Percentiles rank a stretch among this genome's conserved stretches.
phyloP scores from a whole-genome alignment of 2,113 vertebrate species.

The Solenodon paradoxus region DNA sequence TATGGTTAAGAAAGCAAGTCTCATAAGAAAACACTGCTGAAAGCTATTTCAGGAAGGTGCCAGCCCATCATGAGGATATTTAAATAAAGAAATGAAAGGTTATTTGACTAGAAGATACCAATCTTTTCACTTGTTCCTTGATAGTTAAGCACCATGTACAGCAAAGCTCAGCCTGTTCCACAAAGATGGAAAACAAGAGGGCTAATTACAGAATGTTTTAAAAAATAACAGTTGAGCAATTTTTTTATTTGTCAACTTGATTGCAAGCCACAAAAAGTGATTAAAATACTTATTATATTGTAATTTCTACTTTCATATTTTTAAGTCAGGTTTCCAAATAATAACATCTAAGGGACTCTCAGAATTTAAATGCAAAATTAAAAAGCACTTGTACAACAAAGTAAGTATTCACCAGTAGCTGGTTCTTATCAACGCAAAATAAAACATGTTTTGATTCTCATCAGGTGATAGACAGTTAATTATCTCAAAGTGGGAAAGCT shows the following conservation, averaged over 20 bases:
- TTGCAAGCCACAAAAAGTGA: conserved; percentile 62
- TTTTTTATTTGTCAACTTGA: conserved; percentile 66
- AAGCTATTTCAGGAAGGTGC: neutral
- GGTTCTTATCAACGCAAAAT: neutral
- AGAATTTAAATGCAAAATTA: conserved; percentile 66
- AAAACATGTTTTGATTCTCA: neutral
- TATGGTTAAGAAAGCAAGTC: neutral
- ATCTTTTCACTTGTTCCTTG: neutral
- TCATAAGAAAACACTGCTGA: neutral
- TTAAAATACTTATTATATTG: conserved; percentile 61
- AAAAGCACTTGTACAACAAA: conserved; percentile 44
- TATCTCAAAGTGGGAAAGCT: neutral
- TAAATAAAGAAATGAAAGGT: conserved; percentile 1
- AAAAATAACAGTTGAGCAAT: conserved; percentile 54
- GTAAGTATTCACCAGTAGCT: conserved; percentile 16
- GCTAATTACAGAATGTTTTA: conserved; percentile 46
- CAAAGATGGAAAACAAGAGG: conserved; percentile 53
- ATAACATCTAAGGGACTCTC: conserved; percentile 47
- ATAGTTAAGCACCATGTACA: neutral
- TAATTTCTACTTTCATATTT: conserved; percentile 67
- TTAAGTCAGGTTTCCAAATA: conserved; percentile 62
- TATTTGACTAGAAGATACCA: neutral
- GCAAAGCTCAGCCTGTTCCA: neutral
- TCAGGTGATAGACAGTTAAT: neutral
- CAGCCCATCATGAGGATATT: neutral